Evolutionary conservation across 2,888 invertebrate genomes (phyloP), one percentile per base, ranked within the genome.

Genomic region (Drosophila testacea): DNA sequence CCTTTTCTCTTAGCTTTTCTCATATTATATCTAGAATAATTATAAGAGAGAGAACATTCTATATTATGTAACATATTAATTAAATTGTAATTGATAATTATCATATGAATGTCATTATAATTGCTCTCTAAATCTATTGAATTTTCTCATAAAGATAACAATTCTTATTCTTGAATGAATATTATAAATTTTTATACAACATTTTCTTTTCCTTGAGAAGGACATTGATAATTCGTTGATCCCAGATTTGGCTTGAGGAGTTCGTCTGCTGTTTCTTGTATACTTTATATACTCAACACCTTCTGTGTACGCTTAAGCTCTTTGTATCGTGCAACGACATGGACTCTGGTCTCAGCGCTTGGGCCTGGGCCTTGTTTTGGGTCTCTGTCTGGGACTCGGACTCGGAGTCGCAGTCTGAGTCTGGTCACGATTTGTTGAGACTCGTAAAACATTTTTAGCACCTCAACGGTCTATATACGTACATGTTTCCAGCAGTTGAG

Each of bases 371-470:
- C 55, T 56, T 62, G 22, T 7, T n/a, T 22, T 34, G 22, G 28
- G 6, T 30, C 30, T 47, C 16, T 30, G 10, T 6, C 27, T 36
- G 22, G 54, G 16, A 52, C 28, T 41, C 32, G 22, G 6, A 27
- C 27, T 38, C 10, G 55, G 6, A 57, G 64, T 64, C 82, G 81
- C 46, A 51, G 70, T 62, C 67, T 66, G 72, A 78, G 86, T 80
- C 83, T 84, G 83, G 89, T 90, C 89, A 90, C 89, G 89, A 90
- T 88, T 89, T 88, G 87, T 85, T 85, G 88, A 76, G 82, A 89
- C 82, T 90, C 88, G 90, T 90, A 89, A 89, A 89, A 90, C 88
- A 89, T 89, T 88, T 89, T 89, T 89, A 89, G 89, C 89, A 89
- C 89, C 90, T 89, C 87, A 65, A 77, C 88, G 77, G 69, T 59